A percentile compares a stretch with the other conserved stretches of the same genome.
Conservation (phyloP, 2,888 invertebrate genomes). For the Argyresthia goedartella region DNA sequence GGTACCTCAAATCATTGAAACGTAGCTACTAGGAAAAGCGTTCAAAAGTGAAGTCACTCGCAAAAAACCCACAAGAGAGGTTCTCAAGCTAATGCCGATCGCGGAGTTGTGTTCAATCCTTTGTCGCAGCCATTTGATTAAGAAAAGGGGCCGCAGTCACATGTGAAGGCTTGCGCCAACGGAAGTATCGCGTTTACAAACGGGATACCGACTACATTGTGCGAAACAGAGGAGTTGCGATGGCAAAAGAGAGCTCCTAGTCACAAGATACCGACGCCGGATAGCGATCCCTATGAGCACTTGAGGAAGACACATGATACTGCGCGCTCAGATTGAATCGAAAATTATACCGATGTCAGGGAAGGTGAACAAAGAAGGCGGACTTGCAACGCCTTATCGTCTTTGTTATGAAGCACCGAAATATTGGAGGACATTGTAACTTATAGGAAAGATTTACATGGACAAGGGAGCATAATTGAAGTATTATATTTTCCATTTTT, state of each 20-base stretch:
- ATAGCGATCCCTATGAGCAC: slow-evolving; percentile 1
- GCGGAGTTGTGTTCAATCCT: slow-evolving; percentile 64
- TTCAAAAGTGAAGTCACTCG: slow-evolving; percentile 16
- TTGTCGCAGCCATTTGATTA: slow-evolving; percentile 67
- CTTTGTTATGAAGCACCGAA: neutral
- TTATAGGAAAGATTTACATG: neutral
- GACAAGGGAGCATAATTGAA: no score
- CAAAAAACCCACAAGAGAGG: slow-evolving; percentile 40
- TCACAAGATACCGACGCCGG: slow-evolving; percentile 33
- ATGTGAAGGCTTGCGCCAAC: slow-evolving; percentile 52
- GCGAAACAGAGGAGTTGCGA: slow-evolving; percentile 13
- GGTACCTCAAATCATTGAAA: neutral
- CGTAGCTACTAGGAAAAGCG: neutral
- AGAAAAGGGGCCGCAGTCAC: slow-evolving; percentile 64
- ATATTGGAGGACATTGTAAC: neutral
- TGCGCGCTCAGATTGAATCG: slow-evolving; percentile 22
- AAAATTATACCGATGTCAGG: slow-evolving; percentile 35
- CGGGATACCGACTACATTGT: slow-evolving; percentile 61
- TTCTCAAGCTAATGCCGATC: slow-evolving; percentile 33
- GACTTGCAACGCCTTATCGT: slow-evolving; percentile 11
- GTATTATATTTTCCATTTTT: no score
- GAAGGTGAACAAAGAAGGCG: slow-evolving; percentile 30
- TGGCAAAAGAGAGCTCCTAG: slow-evolving; percentile 30
- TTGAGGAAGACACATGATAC: slow-evolving; percentile 3
- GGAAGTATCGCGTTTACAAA: slow-evolving; percentile 72